Conservation (phyloP, 1,140 invertebrate genomes). For the Drosophila biarmipes region DNA sequence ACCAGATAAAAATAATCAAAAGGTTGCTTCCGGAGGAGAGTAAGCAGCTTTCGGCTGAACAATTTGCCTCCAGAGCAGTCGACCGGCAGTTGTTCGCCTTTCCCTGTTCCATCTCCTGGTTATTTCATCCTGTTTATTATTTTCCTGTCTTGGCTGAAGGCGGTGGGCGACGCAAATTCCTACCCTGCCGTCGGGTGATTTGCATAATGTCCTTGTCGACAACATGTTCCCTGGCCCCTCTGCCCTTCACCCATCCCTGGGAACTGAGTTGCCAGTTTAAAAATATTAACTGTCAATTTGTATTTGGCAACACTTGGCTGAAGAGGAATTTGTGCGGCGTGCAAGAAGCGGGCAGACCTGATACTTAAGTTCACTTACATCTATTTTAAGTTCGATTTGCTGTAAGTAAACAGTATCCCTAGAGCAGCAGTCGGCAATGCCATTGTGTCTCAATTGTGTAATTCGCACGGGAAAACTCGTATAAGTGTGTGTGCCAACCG, state of each 20-base stretch:
- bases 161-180: conserved; percentile 27
- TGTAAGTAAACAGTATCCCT: background rate
- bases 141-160: conserved; percentile 38
- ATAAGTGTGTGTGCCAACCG: no score
- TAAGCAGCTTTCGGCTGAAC: conserved; percentile 35
- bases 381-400: background rate
- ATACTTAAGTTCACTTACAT: background rate
- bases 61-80: conserved; percentile 1
- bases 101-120: conserved; percentile 37
- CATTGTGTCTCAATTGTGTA: no score
- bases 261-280: conserved; percentile 65
- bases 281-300: conserved; percentile 84
- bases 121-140: conserved; percentile 74
- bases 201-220: conserved; percentile 81
- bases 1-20: conserved; percentile 54
- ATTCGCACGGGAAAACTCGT: no score
- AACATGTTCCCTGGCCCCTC: conserved; percentile 4
- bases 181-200: conserved; percentile 55
- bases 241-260: conserved; percentile 2
- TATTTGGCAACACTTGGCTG: conserved; percentile 79
- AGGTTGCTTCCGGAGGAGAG: conserved; percentile 28
- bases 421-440: background rate
- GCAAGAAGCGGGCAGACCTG: background rate
- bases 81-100: conserved; percentile 15
- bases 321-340: conserved; percentile 3